Percentiles rank a stretch among this genome's conserved stretches.
Conservation (phyloP, 2,113 vertebrate genomes). For the Tamias sibiricus region DNA sequence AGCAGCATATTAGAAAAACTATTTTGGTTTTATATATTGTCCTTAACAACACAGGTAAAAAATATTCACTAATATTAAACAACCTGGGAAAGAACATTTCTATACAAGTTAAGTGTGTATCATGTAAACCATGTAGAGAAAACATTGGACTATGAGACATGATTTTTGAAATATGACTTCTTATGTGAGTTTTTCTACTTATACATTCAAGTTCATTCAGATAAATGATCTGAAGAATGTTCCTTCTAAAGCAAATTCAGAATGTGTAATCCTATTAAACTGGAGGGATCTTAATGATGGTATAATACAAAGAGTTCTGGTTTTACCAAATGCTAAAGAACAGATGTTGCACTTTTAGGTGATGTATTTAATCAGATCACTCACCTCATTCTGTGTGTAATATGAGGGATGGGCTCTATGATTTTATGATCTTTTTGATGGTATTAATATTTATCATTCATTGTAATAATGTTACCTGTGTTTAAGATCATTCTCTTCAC, state of each 20-base stretch:
- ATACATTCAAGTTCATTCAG: neutral
- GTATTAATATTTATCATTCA: neutral
- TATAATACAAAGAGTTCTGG: neutral
- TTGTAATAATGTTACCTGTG: neutral
- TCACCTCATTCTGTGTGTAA: neutral
- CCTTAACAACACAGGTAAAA: conserved; percentile 17
- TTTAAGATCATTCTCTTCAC: neutral
- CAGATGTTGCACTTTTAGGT: neutral
- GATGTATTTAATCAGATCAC: neutral
- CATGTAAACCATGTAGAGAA: neutral
- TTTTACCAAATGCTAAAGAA: neutral
- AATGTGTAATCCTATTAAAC: neutral
- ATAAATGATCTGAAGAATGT: neutral
- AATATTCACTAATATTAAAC: neutral
- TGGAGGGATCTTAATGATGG: neutral
- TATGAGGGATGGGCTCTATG: neutral
- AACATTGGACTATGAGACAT: neutral
- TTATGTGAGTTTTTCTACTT: neutral
- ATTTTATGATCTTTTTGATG: neutral
- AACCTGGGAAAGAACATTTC: conserved; percentile 20
- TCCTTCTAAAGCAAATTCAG: conserved; percentile 19
- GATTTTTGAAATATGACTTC: conserved; percentile 15
- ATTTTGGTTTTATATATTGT: conserved; percentile 53
- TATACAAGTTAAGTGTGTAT: neutral
- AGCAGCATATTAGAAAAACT: conserved; percentile 14